A percentile compares a stretch with the other conserved stretches of the same genome.
These are phyloP conservation scores for Ceyx margarethae DNA, from an alignment of 2,113 vertebrate species.

Conservation along the genomic window DNA sequence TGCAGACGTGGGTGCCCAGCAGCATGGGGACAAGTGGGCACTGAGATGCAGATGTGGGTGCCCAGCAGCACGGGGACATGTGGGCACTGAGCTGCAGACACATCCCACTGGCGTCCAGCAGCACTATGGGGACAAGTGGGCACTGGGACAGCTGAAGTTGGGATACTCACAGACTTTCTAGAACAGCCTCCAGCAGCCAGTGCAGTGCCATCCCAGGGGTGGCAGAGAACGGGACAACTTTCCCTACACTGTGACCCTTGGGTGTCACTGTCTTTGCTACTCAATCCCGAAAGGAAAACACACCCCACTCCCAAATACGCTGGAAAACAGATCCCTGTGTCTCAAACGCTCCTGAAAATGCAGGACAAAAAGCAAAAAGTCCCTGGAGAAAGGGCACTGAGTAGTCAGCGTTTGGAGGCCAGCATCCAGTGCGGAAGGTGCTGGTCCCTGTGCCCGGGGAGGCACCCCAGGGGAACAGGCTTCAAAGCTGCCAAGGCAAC, in stretches of 20 bases:
- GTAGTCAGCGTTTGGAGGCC: not conserved
- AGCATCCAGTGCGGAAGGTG: not conserved
- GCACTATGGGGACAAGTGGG: too few species aligned
- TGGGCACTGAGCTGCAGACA: not conserved
- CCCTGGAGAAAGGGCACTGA: not conserved
- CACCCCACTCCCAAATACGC: not conserved
- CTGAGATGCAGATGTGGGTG: too few species aligned
- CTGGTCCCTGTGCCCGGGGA: fast-evolving
- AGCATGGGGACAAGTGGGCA: too few species aligned
- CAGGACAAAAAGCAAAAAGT: not conserved
- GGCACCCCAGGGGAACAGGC: not conserved
- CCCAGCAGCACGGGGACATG: not conserved
- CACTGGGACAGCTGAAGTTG: not conserved
- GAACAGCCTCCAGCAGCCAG: not conserved
- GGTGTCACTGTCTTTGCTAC: not conserved
- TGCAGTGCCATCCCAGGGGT: too few species aligned
- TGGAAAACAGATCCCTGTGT: not conserved
- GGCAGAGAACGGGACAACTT: not conserved
- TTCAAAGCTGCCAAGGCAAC: not conserved
- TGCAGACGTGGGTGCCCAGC: too few species aligned
- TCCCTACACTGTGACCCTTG: not conserved
- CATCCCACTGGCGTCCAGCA: not conserved
- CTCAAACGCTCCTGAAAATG: not conserved
- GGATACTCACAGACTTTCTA: not conserved
- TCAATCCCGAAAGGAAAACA: not conserved